Conservation (phyloP, 2,797 vertebrate genomes). For the Argyrosomus regius region DNA sequence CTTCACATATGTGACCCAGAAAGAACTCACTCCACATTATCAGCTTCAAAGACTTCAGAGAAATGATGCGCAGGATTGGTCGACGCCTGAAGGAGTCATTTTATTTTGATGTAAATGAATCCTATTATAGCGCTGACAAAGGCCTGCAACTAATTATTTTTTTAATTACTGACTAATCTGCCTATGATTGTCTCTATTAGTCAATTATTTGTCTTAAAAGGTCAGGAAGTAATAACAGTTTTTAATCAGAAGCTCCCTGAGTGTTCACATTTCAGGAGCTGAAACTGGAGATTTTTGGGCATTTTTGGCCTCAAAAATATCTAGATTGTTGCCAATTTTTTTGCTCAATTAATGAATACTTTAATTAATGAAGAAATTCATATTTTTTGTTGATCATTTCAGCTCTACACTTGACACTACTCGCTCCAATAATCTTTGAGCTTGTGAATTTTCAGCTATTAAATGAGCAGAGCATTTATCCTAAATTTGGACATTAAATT, state of each 20-base stretch:
- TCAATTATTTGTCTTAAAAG: background rate
- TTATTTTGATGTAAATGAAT: slow-evolving; percentile 2
- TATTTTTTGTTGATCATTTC: background rate
- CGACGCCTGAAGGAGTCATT: background rate
- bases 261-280: background rate
- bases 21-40: background rate
- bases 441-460: slow-evolving; percentile 9
- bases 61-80: background rate
- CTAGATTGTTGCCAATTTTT: background rate
- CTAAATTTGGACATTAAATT: background rate
- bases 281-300: background rate
- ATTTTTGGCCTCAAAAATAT: background rate
- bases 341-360: background rate
- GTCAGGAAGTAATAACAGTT: background rate
- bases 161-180: background rate
- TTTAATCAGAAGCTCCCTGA: background rate
- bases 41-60: background rate
- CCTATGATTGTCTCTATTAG: background rate
- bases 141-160: background rate
- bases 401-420: background rate
- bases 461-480: background rate
- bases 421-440: slow-evolving; percentile 1
- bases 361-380: background rate
- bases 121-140: background rate
- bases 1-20: background rate